Base-by-base conservation (phyloP, 2,888 invertebrate genomes). In the Seira ritae region DNA sequence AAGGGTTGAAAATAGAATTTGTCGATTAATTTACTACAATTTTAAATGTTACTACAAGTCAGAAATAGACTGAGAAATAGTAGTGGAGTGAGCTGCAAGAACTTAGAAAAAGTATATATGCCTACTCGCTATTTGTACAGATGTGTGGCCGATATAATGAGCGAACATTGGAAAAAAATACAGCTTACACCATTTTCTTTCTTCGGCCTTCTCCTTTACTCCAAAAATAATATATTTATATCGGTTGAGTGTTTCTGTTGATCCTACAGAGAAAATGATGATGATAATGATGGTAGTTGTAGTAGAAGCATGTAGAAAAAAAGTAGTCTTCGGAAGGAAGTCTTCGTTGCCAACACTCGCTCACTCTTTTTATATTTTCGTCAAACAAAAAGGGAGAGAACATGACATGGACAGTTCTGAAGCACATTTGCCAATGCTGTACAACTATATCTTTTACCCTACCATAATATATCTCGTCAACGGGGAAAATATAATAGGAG, bases 301-400 rank as follows among this genome's bases (percentile, higher is more conserved):
- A 2, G 68, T 68, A 31, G 68, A 23, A 24, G 42, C 42, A 19
- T 68, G 60, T 76, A 71, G 42, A 67, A 76, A 77, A 77, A 77
- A 82, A 73, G 82, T 73, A 82, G 82, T 82, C 82, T 82, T 82
- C 82, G 82, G 82, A 82, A 82, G 82, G 82, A 82, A 82, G 73
- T 72, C 77, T 77, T 82, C 82, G 77, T 82, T 82, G 82, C 82
- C 82, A 82, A 77, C 82, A 77, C 82, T 77, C 50, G 8, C 31
- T 31, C 31, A 31, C 31, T 31, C 31, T 4, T n/a, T n/a, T n/a
- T n/a, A n/a, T n/a, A n/a, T n/a, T n/a, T 8, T 31, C 17, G 50
- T 50, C n/a, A n/a, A n/a, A n/a, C n/a, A n/a, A n/a, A 50, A n/a
- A 8, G 17, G 3, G 17, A 50, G 50, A n/a, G 17, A 50, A n/a